phyloP scores from a whole-genome alignment of 1,140 invertebrate genomes.

The Littorina saxatilis region DNA sequence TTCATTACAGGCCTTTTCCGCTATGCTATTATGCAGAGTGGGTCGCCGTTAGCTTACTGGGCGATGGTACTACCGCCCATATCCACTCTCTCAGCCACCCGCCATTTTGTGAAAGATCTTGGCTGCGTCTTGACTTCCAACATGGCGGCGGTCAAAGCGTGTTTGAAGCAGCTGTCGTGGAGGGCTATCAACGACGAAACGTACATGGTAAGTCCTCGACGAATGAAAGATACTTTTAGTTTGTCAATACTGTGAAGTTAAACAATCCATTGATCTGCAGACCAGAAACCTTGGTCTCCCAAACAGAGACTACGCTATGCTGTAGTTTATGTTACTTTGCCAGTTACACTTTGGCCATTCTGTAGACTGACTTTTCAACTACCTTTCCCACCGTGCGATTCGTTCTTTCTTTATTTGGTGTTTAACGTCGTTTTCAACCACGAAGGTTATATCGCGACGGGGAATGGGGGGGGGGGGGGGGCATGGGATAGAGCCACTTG shows the following conservation, averaged over 20 bases:
- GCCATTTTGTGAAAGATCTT: conserved; percentile 22
- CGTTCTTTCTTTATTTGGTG: no score
- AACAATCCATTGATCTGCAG: background rate
- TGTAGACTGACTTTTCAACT: no score
- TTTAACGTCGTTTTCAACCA: no score
- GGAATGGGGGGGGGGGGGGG: no score
- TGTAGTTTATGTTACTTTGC: background rate
- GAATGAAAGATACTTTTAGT: background rate
- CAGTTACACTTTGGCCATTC: no score
- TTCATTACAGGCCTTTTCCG: conserved; percentile 60
- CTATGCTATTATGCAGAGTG: conserved; percentile 63
- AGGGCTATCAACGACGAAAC: conserved; percentile 33
- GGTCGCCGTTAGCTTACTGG: conserved; percentile 64
- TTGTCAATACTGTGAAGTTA: background rate
- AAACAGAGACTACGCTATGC: no score
- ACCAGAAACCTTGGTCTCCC: no score
- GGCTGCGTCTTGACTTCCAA: conserved; percentile 20
- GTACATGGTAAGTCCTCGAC: conserved; percentile 41
- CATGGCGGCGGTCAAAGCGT: conserved; percentile 41
- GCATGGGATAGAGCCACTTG: no score
- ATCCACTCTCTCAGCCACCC: background rate
- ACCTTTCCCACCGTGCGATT: no score
- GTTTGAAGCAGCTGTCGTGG: conserved; percentile 40
- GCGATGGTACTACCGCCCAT: conserved; percentile 35
- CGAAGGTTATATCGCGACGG: no score